These are phyloP conservation scores for Microhierax caerulescens DNA, from an alignment of 2,797 vertebrate species.

Conservation along the genomic window DNA sequence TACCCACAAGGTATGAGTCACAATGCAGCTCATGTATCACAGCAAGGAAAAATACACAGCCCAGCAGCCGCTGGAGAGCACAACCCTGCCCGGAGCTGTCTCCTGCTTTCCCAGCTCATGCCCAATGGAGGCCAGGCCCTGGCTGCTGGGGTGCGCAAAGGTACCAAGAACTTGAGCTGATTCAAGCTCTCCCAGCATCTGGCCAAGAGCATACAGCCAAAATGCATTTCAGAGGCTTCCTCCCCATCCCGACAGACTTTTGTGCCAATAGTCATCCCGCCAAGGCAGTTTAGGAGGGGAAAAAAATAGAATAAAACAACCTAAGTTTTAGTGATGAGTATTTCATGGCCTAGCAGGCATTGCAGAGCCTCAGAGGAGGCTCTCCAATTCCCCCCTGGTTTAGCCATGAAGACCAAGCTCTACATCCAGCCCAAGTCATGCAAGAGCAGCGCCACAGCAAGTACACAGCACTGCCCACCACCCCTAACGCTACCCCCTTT, in stretches of 20 bases:
- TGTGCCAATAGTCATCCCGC: not conserved
- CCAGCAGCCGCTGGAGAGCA: not conserved
- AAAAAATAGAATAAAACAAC: not conserved
- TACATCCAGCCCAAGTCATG: fast-evolving
- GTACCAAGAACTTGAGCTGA: not conserved
- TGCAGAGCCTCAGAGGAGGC: not conserved
- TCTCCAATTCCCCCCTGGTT: fast-evolving
- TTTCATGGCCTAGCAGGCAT: not conserved
- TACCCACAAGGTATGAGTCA: conserved; percentile 11
- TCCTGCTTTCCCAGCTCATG: not conserved
- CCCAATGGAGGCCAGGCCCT: not conserved
- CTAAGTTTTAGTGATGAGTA: not conserved
- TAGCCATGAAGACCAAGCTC: not conserved
- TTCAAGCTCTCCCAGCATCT: not conserved
- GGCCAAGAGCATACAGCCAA: not conserved
- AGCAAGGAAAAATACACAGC: not conserved
- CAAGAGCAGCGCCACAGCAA: not conserved
- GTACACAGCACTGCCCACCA: not conserved
- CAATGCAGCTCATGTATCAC: not conserved
- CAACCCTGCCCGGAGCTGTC: not conserved
- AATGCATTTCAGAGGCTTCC: not conserved
- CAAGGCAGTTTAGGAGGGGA: not conserved
- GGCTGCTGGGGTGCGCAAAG: not conserved
- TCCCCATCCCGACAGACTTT: not conserved
- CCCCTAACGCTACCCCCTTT: not conserved